These are phyloP conservation scores for Fragum fragum DNA, from an alignment of 2,888 invertebrate species.

Conservation along the genomic window DNA sequence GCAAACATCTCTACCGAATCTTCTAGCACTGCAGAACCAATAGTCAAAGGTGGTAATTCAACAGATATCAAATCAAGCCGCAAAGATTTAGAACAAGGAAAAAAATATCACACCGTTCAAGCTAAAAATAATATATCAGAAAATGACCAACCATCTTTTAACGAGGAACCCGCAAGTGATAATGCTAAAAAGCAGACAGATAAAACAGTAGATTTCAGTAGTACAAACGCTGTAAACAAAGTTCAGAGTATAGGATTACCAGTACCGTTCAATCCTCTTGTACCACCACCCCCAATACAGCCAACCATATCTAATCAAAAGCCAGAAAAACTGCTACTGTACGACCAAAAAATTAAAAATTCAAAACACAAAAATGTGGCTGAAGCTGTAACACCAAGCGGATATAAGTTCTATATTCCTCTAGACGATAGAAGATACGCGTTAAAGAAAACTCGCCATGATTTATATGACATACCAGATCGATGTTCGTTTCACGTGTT, in stretches of 20 bases:
- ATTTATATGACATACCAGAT: constrained; percentile 36
- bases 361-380: constrained; percentile 11
- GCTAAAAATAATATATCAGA: too few relatives aligned
- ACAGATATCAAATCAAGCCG: too few relatives aligned
- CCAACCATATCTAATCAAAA: neutral
- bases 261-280: constrained; percentile 7
- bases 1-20: too few relatives aligned
- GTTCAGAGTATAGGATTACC: constrained; percentile 7
- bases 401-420: constrained; percentile 44
- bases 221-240: neutral
- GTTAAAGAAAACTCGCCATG: constrained; percentile 32
- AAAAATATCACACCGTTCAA: too few relatives aligned
- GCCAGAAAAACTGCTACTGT: constrained; percentile 7
- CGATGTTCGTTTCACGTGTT: constrained; percentile 15
- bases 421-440: constrained; percentile 39
- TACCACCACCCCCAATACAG: constrained; percentile 4
- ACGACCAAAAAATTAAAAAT: neutral
- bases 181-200: too few relatives aligned
- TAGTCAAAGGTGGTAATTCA: too few relatives aligned
- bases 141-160: too few relatives aligned
- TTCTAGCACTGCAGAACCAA: too few relatives aligned
- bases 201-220: neutral
- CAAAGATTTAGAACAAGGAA: too few relatives aligned
- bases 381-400: constrained; percentile 44
- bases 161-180: too few relatives aligned